phyloP scores from a whole-genome alignment of 2,888 invertebrate genomes.

The Scaptomyza parva region DNA sequence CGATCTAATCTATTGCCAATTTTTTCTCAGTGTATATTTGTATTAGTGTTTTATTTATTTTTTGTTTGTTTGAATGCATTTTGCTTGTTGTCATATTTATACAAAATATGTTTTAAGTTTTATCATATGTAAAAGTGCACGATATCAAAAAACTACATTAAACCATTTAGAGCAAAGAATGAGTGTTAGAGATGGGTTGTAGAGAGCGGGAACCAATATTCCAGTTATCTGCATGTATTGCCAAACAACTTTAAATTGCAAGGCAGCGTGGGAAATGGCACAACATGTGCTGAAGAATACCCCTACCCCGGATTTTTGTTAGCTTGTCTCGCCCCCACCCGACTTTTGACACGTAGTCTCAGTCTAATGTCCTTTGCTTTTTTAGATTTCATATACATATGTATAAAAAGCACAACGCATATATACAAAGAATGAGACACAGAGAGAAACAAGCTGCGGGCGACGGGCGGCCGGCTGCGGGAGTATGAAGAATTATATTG shows the following conservation, averaged over 20 bases:
- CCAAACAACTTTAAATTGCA: conserved; percentile 66
- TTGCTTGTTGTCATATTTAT: conserved; percentile 57
- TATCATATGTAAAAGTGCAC: conserved; percentile 60
- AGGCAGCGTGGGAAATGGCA: conserved; percentile 66
- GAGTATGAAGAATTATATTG: conserved; percentile 71
- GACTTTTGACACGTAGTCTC: background rate
- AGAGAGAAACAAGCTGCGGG: conserved; percentile 8
- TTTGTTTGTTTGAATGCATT: conserved; percentile 59
- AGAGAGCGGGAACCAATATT: background rate
- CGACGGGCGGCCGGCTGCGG: too few species aligned
- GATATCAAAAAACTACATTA: conserved; percentile 60
- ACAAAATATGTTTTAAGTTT: conserved; percentile 60
- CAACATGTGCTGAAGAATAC: conserved; percentile 48
- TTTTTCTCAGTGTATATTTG: conserved; percentile 82
- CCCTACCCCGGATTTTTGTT: background rate
- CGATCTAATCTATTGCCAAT: conserved; percentile 83
- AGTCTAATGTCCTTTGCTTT: conserved; percentile 34
- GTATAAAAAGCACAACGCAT: background rate
- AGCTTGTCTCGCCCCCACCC: background rate
- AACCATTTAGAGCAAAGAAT: conserved; percentile 56
- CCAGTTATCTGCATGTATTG: conserved; percentile 22
- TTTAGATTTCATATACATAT: conserved; percentile 3
- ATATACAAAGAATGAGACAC: conserved; percentile 15
- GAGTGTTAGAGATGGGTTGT: background rate
- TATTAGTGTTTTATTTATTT: conserved; percentile 70